A percentile compares a stretch with the other conserved stretches of the same genome.
phyloP scores from a whole-genome alignment of 1,140 invertebrate genomes.

The Monochamus saltuarius region DNA sequence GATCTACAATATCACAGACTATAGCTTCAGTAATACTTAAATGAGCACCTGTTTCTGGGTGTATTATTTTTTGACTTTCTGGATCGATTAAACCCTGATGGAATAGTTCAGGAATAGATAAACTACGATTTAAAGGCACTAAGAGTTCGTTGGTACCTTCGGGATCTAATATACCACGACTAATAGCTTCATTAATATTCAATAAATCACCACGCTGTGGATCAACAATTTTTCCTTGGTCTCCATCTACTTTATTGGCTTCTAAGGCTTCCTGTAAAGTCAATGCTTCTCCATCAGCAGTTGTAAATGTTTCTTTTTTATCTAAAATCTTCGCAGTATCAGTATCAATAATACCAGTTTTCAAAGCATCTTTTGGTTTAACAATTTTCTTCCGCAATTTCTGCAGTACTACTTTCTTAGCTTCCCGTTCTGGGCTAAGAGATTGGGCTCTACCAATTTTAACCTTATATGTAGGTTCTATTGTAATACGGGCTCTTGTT shows the following conservation, averaged over 20 bases:
- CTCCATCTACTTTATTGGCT: constrained; percentile 71
- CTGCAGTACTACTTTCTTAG: constrained; percentile 72
- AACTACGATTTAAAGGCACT: constrained; percentile 76
- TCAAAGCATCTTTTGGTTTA: constrained; percentile 68
- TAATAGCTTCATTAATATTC: constrained; percentile 80
- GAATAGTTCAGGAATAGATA: constrained; percentile 79
- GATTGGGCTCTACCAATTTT: constrained; percentile 61
- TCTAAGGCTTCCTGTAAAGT: constrained; percentile 76
- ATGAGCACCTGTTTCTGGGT: constrained; percentile 81
- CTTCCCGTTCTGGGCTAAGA: constrained; percentile 59
- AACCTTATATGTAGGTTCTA: constrained; percentile 69
- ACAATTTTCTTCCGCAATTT: constrained; percentile 75
- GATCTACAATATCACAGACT: constrained; percentile 83
- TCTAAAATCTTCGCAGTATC: constrained; percentile 71
- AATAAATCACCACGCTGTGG: constrained; percentile 76
- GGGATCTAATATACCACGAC: constrained; percentile 80
- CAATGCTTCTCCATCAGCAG: constrained; percentile 61
- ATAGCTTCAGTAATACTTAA: constrained; percentile 80
- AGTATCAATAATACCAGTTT: constrained; percentile 73
- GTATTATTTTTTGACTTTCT: constrained; percentile 77
- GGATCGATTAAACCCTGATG: constrained; percentile 81
- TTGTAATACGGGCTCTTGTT: constrained; percentile 60
- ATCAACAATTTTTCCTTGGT: constrained; percentile 78
- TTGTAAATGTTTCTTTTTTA: constrained; percentile 57
- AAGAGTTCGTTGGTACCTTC: constrained; percentile 74